Percentiles rank a stretch among this genome's conserved stretches.
Conservation (phyloP, 2,797 vertebrate species). For the Sebastes variabilis region DNA sequence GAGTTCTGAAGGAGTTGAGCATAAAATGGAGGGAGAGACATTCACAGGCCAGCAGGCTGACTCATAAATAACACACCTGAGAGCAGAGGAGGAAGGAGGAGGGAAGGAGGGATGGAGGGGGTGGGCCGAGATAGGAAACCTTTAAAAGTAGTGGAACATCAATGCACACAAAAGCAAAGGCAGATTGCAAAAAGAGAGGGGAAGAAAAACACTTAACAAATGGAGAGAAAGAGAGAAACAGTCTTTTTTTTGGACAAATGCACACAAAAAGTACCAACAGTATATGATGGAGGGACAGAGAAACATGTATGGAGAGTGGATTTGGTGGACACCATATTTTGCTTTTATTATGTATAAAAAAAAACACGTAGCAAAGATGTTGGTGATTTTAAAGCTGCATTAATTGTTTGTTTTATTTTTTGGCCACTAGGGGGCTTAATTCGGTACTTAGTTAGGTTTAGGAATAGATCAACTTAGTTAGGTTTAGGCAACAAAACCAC, state of each 20-base stretch:
- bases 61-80: conserved; percentile 79
- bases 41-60: conserved; percentile 70
- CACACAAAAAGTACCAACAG: background rate
- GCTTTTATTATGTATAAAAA: background rate
- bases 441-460: too few species aligned
- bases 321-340: background rate
- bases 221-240: background rate
- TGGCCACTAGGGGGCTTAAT: too few species aligned
- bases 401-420: background rate
- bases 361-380: background rate
- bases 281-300: background rate
- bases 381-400: background rate
- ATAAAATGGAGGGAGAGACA: conserved; percentile 73
- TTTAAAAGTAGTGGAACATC: conserved; percentile 53
- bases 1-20: conserved; percentile 72
- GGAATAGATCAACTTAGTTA: too few species aligned
- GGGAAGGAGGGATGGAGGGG: background rate
- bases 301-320: background rate
- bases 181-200: background rate
- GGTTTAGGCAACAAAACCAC: too few species aligned
- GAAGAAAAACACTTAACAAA: background rate
- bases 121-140: conserved; percentile 29
- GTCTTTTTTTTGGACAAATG: background rate
- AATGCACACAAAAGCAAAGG: conserved; percentile 30
- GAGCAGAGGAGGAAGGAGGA: conserved; percentile 27